Conservation (phyloP, 2,797 vertebrate species). For the Lerista edwardsae region DNA sequence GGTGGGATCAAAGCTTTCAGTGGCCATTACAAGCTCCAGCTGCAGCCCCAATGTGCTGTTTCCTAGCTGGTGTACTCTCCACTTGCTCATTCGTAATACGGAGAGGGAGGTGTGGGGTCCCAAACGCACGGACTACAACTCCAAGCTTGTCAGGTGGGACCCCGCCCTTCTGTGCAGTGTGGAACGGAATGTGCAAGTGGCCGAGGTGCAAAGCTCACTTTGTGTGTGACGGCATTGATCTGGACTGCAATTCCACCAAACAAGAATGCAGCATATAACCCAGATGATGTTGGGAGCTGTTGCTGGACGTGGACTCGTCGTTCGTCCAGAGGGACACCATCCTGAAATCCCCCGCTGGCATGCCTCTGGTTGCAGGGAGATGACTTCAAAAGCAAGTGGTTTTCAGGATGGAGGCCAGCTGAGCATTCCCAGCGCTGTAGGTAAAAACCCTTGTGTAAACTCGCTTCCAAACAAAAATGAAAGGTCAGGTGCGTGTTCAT, state of each 20-base stretch:
- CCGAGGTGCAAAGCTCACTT: neutral
- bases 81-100: slow-evolving; percentile 55
- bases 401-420: slow-evolving; percentile 34
- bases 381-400: slow-evolving; percentile 1
- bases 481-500: slow-evolving; percentile 73
- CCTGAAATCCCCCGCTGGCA: neutral
- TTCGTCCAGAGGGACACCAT: neutral
- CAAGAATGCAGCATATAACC: neutral
- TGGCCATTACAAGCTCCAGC: slow-evolving; percentile 71
- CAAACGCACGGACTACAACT: neutral
- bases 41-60: slow-evolving; percentile 66
- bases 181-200: slow-evolving; percentile 7
- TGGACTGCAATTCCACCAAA: slow-evolving; percentile 13
- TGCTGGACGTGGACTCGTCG: slow-evolving; percentile 26
- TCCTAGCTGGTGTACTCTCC: slow-evolving; percentile 66
- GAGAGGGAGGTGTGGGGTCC: neutral
- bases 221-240: neutral
- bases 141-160: slow-evolving; percentile 10
- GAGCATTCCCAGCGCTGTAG: slow-evolving; percentile 29
- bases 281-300: slow-evolving; percentile 38
- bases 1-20: slow-evolving; percentile 64
- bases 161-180: slow-evolving; percentile 12
- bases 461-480: slow-evolving; percentile 68
- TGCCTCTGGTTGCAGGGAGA: neutral
- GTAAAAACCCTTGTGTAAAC: slow-evolving; percentile 46